phyloP scores from a whole-genome alignment of 2,797 vertebrate species.

The Enteromius thamalakanensis region DNA sequence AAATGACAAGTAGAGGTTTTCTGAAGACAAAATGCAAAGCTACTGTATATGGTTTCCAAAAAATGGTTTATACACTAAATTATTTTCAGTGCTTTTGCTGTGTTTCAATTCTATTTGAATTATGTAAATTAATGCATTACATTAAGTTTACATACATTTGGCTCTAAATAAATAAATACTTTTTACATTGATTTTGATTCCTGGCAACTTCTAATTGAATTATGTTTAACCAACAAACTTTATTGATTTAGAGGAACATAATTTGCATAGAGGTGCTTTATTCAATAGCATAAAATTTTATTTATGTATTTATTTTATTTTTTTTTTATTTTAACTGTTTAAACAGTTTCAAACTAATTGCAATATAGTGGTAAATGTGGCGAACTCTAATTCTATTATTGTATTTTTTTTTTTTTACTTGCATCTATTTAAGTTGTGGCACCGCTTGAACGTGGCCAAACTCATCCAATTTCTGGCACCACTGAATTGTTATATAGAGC shows the following conservation, averaged over 20 bases:
- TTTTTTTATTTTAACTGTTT: no score
- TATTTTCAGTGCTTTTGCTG: not conserved
- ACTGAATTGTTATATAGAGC: not conserved
- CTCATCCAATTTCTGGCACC: not conserved
- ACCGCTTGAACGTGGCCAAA: not conserved
- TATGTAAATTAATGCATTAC: not conserved
- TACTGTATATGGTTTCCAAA: not conserved
- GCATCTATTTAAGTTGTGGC: no score
- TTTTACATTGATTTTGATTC: not conserved
- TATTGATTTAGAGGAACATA: not conserved
- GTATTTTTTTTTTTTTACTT: no score
- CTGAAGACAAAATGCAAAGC: not conserved
- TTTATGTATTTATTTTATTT: no score
- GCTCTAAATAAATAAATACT: not conserved
- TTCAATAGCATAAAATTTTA: no score
- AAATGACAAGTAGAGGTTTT: not conserved
- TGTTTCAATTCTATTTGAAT: not conserved
- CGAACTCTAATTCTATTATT: no score
- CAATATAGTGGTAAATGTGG: no score
- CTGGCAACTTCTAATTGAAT: not conserved
- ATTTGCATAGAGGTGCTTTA: not conserved
- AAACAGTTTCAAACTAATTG: no score
- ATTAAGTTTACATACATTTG: not conserved
- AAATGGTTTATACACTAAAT: not conserved
- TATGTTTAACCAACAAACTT: not conserved